phyloP scores from a whole-genome alignment of 2,888 invertebrate species.

The Trichopoda pennipes region DNA sequence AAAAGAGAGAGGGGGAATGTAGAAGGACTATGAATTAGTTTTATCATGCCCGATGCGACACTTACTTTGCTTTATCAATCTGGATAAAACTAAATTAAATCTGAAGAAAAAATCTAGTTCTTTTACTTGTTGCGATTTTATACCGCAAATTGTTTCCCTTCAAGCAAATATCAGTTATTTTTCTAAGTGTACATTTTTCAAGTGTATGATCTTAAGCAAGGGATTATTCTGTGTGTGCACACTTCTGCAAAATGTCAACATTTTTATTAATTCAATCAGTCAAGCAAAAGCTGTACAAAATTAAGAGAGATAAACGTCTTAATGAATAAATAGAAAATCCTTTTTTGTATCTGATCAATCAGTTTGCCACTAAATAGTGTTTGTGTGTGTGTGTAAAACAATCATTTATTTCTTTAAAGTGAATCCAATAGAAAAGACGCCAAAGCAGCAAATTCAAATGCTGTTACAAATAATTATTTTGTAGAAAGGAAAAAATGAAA shows the following conservation, averaged over 20 bases:
- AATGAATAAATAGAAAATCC: constrained; percentile 48
- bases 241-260: constrained; percentile 37
- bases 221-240: not conserved
- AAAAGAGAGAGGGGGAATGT: too few relatives aligned
- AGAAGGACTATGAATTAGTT: too few relatives aligned
- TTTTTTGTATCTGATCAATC: constrained; percentile 48
- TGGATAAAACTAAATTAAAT: too few relatives aligned
- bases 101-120: too few relatives aligned
- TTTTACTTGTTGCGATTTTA: too few relatives aligned
- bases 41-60: too few relatives aligned
- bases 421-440: constrained; percentile 28
- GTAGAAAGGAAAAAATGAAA: not conserved
- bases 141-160: too few relatives aligned
- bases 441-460: constrained; percentile 14
- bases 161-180: too few relatives aligned
- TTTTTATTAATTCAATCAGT: constrained; percentile 36
- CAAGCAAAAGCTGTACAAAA: constrained; percentile 16
- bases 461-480: constrained; percentile 30
- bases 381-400: constrained; percentile 8
- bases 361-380: constrained; percentile 41
- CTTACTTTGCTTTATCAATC: too few relatives aligned
- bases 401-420: constrained; percentile 24
- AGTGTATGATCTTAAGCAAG: not conserved
- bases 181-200: not conserved
- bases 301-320: constrained; percentile 42